A percentile compares a stretch with the other conserved stretches of the same genome.
These are phyloP conservation scores for Bryconaethiops microstoma DNA, from an alignment of 2,797 vertebrate species.

Conservation along the genomic window DNA sequence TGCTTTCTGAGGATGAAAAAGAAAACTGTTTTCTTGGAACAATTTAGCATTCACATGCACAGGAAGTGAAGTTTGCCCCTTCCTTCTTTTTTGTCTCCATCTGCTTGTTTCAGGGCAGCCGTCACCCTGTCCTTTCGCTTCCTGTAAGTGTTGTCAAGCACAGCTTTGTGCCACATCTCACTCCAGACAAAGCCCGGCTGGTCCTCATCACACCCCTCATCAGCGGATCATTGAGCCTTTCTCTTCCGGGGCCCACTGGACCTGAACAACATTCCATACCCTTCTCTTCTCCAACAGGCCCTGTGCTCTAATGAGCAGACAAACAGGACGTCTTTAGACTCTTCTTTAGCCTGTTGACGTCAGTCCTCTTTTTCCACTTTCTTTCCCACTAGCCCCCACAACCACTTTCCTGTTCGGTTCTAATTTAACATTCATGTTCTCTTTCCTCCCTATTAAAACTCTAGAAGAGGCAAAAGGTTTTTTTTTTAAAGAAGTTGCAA, in stretches of 20 bases:
- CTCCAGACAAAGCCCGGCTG: conserved; percentile 4
- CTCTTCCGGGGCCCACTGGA: background rate
- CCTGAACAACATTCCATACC: background rate
- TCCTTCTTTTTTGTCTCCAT: background rate
- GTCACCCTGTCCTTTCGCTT: conserved; percentile 3
- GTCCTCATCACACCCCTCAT: conserved; percentile 11
- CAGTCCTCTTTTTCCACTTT: background rate
- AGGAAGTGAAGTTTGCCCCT: conserved; percentile 1
- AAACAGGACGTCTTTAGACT: background rate
- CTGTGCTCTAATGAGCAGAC: conserved; percentile 13
- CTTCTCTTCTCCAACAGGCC: background rate
- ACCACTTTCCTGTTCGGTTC: conserved; percentile 7
- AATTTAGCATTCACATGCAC: conserved; percentile 2
- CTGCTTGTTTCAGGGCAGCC: background rate
- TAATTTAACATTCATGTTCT: background rate
- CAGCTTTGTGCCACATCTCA: conserved; percentile 3
- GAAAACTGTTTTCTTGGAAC: background rate
- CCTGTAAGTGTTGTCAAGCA: background rate
- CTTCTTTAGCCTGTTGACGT: background rate
- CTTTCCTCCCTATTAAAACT: background rate
- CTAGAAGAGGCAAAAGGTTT: conserved; percentile 10
- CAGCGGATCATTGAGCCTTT: conserved; percentile 1
- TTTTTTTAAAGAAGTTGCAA: no score
- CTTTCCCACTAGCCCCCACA: background rate
- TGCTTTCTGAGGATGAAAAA: background rate